phyloP scores from a whole-genome alignment of 1,140 invertebrate genomes.

The Sitobion miscanthi region DNA sequence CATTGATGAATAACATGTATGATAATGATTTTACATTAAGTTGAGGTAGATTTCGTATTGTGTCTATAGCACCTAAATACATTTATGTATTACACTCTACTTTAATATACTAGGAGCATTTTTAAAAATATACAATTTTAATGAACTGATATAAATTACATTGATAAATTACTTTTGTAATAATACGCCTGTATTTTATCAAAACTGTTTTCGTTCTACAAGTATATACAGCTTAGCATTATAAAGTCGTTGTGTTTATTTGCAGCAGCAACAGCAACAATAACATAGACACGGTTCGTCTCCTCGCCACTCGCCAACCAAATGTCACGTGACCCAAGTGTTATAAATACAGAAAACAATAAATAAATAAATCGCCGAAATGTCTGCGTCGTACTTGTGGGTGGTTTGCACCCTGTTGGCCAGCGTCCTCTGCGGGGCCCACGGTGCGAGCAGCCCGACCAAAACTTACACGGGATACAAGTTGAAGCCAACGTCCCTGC shows the following conservation, averaged over 20 bases:
- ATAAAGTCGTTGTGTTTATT: not conserved
- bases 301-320: not conserved
- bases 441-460: not conserved
- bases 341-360: not conserved
- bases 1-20: too few species aligned
- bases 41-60: too few species aligned
- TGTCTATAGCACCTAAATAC: too few species aligned
- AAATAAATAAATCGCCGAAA: not conserved
- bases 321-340: not conserved
- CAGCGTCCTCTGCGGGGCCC: not conserved
- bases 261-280: not conserved
- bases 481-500: constrained; percentile 68
- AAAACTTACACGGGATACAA: constrained; percentile 70
- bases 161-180: too few species aligned
- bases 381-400: not conserved
- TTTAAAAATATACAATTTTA: too few species aligned
- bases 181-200: too few species aligned
- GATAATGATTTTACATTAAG: too few species aligned
- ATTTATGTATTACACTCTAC: too few species aligned
- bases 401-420: not conserved
- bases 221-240: not conserved
- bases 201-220: not conserved
- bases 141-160: too few species aligned
- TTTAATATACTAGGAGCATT: too few species aligned
- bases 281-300: not conserved